phyloP scores from a whole-genome alignment of 2,113 vertebrate genomes.

The Hassar affinis region DNA sequence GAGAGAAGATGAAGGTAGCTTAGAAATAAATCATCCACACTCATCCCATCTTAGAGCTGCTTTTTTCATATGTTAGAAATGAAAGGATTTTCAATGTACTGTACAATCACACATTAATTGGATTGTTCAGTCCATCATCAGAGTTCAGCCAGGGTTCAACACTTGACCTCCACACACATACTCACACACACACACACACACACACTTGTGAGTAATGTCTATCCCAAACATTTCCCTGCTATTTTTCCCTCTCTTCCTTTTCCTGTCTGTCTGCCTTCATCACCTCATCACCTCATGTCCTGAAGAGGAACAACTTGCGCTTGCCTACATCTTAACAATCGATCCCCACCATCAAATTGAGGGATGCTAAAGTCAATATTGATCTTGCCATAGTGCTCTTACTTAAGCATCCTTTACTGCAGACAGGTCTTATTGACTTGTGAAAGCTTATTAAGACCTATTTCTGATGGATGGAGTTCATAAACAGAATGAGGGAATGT shows the following conservation, averaged over 20 bases:
- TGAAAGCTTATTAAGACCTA: conserved; percentile 32
- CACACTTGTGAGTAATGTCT: neutral
- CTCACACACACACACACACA: neutral
- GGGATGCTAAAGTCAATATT: conserved; percentile 19
- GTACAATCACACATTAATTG: neutral
- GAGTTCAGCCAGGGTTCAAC: neutral
- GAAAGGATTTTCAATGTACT: neutral
- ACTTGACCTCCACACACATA: neutral
- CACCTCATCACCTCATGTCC: neutral
- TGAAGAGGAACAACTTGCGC: conserved; percentile 8
- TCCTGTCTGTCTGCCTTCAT: neutral
- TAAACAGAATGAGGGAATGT: conserved; percentile 14
- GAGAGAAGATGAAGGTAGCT: neutral
- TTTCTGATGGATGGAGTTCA: conserved; percentile 29
- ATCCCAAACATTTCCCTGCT: neutral
- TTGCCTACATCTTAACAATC: conserved; percentile 21
- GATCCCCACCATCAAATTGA: conserved; percentile 16
- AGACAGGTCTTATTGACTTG: conserved; percentile 23
- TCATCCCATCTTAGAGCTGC: neutral
- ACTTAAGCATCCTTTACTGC: conserved; percentile 21
- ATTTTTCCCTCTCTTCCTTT: neutral
- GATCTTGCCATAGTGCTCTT: conserved; percentile 16
- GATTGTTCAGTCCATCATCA: conserved; percentile 10
- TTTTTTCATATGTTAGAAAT: neutral
- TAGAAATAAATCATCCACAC: neutral